These are phyloP conservation scores for Trachelus troglodyta DNA, from an alignment of 2,888 invertebrate genomes.

Conservation along the genomic window DNA sequence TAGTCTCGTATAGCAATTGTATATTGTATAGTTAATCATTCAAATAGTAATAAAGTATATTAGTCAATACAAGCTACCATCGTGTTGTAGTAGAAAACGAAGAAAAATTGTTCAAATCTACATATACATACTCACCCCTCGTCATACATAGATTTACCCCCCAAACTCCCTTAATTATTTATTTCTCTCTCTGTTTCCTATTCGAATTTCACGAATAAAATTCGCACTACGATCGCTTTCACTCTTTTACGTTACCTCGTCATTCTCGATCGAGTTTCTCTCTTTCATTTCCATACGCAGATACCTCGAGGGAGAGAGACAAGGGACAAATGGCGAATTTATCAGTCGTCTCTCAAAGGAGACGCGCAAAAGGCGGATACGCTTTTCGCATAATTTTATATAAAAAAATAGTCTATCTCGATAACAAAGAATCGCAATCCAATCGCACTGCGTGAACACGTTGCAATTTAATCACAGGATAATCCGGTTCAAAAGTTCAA, in stretches of 20 bases:
- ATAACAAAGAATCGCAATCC: constrained; percentile 3
- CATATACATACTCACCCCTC: neutral
- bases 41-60: neutral
- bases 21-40: neutral
- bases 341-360: neutral
- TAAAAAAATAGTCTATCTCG: constrained; percentile 7
- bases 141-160: neutral
- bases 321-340: neutral
- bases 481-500: neutral
- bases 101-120: neutral
- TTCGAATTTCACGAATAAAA: neutral
- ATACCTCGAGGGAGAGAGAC: neutral
- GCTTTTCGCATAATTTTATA: neutral
- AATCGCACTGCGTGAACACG: constrained; percentile 10
- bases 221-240: neutral
- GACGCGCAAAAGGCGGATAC: neutral
- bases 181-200: neutral
- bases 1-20: neutral
- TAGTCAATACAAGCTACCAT: neutral
- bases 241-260: neutral
- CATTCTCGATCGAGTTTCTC: neutral
- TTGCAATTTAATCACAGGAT: constrained; percentile 18
- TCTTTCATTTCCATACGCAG: neutral
- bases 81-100: neutral
- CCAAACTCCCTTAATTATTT: neutral